Conservation (phyloP, 1,140 invertebrate genomes). For the Bombus pascuorum region DNA sequence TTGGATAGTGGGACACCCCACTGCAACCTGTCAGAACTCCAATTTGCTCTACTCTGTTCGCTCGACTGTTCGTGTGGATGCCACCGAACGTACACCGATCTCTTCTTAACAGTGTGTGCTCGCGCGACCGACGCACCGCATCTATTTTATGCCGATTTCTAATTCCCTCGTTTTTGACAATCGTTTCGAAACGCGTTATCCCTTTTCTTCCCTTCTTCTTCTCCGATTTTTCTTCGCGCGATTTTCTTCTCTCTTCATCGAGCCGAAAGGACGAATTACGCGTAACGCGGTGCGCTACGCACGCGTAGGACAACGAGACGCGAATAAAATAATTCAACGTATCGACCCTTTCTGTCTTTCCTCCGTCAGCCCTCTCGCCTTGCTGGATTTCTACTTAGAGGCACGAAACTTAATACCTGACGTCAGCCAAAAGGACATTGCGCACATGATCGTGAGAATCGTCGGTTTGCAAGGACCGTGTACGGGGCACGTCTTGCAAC, state of each 20-base stretch:
- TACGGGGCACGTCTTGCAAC: neutral
- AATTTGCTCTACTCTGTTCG: conserved; percentile 61
- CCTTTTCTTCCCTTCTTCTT: too few relatives aligned
- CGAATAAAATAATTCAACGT: conserved; percentile 47
- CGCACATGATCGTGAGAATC: conserved; percentile 54
- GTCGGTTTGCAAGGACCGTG: conserved; percentile 1
- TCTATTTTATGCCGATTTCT: neutral
- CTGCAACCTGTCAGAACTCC: conserved; percentile 67
- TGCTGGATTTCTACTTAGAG: neutral
- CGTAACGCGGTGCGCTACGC: too few relatives aligned
- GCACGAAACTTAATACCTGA: conserved; percentile 53
- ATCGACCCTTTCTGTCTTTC: conserved; percentile 35
- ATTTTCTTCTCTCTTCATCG: too few relatives aligned
- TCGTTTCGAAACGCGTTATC: too few relatives aligned
- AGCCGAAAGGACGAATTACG: too few relatives aligned
- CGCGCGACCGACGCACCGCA: neutral
- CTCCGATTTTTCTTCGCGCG: too few relatives aligned
- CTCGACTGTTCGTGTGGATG: neutral
- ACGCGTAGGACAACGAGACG: too few relatives aligned
- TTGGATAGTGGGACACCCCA: conserved; percentile 64
- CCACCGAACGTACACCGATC: conserved; percentile 6
- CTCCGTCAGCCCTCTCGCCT: neutral
- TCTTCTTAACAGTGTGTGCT: too few relatives aligned
- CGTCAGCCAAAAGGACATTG: conserved; percentile 35
- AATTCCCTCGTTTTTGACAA: too few relatives aligned